Evolutionary conservation across 2,888 invertebrate genomes (phyloP).

Genomic region (Hypselothyrea guttata): DNA sequence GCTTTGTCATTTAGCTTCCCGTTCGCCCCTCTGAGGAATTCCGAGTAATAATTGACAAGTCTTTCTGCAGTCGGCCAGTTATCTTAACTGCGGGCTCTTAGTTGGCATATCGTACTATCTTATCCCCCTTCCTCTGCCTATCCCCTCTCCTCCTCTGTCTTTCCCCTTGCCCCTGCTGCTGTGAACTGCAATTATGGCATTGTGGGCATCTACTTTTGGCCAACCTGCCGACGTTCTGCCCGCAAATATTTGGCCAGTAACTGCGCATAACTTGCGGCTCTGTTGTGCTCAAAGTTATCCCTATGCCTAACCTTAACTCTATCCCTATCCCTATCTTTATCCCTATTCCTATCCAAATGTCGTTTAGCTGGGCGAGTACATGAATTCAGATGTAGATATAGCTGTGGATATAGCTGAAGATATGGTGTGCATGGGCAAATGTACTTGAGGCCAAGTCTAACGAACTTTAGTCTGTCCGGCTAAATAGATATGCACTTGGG

Average conservation of each 20-base stretch:
- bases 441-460: conserved; percentile 21
- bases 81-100: conserved; percentile 31
- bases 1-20: no score
- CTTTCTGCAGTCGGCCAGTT: conserved; percentile 1
- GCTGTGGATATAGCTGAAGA: no score
- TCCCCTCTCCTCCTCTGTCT: not conserved
- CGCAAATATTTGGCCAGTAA: conserved; percentile 49
- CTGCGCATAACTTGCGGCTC: conserved; percentile 32
- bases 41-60: conserved; percentile 34
- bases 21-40: not conserved
- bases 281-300: conserved; percentile 29
- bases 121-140: no score
- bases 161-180: not conserved
- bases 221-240: conserved; percentile 13
- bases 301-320: no score
- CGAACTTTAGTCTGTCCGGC: not conserved
- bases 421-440: not conserved
- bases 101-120: conserved; percentile 18
- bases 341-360: conserved; percentile 73
- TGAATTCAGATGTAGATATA: conserved; percentile 22
- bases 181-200: not conserved
- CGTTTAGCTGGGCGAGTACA: conserved; percentile 49
- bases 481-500: conserved; percentile 57
- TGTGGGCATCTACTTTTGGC: conserved; percentile 30
- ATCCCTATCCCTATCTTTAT: no score